Evolutionary conservation across 2,113 vertebrate species (phyloP), one percentile per base, ranked within the genome.

Genomic region (Pomatostomus ruficeps): DNA sequence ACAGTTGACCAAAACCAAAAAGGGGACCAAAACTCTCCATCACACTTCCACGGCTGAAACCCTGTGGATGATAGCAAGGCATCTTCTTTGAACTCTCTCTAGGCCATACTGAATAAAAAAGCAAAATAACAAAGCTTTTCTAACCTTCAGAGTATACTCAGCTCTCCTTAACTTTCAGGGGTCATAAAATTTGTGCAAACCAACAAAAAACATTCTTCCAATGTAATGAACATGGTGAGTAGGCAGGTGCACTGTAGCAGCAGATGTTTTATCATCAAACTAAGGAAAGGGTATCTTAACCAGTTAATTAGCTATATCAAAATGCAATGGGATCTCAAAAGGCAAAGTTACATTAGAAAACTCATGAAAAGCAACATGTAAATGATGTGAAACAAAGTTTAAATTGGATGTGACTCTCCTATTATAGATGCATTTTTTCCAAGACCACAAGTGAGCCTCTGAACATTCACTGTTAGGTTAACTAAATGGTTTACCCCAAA

Each of bases 21-120:
- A 65, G 4, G 29, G 13, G 29, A 77, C 42, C 22, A 61, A 79
- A 87, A 79, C 15, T 45, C 48, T 33, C 29, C 33, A 40, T 20
- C 78, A 20, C 9, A 31, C 25, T 29, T 85, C 15, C 35, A 31
- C 1, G 21, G 63, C n/a, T 48, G 36, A 83, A 93, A 52, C 10
- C 26, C 33, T 29, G 8, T 0, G 0, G 12, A 35, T 72, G n/a
- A 11, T 63, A 65, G 48, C 24, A 72, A 68, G 11, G 24, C 24
- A 70, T 42, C 24, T 76, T 68, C 63, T 80, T 51, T 77, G 51
- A 89, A 54, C 7, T 38, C 46, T 29, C 63, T 52, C 24, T 40
- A 48, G 49, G 38, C 7, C 11, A 2, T 40, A 8, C 12, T 17
- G 61, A 85, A 59, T 19, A 51, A 74, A 70, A 58, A 80, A 62